These are phyloP conservation scores for Arnoldichthys spilopterus DNA, from an alignment of 2,797 vertebrate species.

Conservation along the genomic window DNA sequence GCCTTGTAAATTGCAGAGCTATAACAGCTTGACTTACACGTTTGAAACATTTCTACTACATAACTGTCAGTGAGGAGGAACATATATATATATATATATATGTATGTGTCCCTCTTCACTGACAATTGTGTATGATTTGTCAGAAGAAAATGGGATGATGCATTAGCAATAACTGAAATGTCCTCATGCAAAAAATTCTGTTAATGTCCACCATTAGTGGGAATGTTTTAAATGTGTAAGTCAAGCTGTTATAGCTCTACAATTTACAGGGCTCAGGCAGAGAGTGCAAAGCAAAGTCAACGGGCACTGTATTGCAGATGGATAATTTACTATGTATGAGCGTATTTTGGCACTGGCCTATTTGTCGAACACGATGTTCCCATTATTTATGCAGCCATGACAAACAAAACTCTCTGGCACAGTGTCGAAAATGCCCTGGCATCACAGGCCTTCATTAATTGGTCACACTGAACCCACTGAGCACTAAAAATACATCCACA, in stretches of 20 bases:
- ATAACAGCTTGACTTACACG: conserved; percentile 16
- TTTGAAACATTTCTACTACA: conserved; percentile 9
- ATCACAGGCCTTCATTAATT: conserved; percentile 59
- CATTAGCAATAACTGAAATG: not conserved
- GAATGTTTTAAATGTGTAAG: conserved; percentile 15
- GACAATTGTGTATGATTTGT: conserved; percentile 1
- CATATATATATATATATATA: not conserved
- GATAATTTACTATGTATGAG: conserved; percentile 62
- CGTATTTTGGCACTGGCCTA: conserved; percentile 57
- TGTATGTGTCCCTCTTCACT: not conserved
- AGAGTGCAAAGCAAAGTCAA: conserved; percentile 29
- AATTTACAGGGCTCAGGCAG: conserved; percentile 39
- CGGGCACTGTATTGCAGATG: conserved; percentile 49
- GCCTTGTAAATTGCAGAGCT: conserved; percentile 41
- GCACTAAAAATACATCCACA: conserved; percentile 60
- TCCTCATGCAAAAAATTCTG: not conserved
- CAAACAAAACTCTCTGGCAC: conserved; percentile 60
- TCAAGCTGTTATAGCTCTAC: conserved; percentile 19
- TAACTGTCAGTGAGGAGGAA: not conserved
- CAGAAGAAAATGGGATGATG: not conserved
- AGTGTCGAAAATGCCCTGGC: conserved; percentile 54
- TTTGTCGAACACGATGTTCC: conserved; percentile 64
- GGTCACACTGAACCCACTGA: conserved; percentile 59
- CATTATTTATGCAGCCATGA: conserved; percentile 64
- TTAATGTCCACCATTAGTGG: conserved; percentile 9